Conservation (phyloP, 2,888 invertebrate species). For the Herminia tarsipennalis region DNA sequence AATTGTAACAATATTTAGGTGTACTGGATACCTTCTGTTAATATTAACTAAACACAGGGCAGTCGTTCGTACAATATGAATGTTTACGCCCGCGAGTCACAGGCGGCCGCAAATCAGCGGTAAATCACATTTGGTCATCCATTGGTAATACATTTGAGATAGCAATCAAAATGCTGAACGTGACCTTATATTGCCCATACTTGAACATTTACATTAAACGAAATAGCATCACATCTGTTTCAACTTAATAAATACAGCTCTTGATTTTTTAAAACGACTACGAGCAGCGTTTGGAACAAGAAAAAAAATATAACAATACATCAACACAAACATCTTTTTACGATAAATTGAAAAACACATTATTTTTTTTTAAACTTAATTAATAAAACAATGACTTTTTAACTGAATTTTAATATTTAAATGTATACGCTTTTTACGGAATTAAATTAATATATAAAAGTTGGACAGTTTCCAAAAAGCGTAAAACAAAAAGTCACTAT, state of each 20-base stretch:
- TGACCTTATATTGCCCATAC: conserved; percentile 9
- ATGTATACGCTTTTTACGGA: no score
- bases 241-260: no score
- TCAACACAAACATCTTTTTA: no score
- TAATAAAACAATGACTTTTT: no score
- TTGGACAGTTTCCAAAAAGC: conserved; percentile 35
- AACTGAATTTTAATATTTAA: no score
- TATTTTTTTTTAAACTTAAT: no score
- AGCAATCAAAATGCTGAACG: conserved; percentile 48
- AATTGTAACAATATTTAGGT: background rate
- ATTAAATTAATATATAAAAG: conserved; percentile 25
- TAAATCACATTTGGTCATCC: conserved; percentile 50
- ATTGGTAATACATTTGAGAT: conserved; percentile 54
- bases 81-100: conserved; percentile 38
- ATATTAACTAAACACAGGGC: conserved; percentile 14
- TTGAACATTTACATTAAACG: background rate
- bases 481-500: conserved; percentile 28
- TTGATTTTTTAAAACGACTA: no score
- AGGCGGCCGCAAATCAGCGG: conserved; percentile 51
- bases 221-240: no score
- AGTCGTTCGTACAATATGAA: conserved; percentile 21
- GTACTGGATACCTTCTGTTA: background rate
- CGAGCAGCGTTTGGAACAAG: no score
- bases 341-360: no score
- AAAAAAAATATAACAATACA: no score